Base-by-base conservation (phyloP, 1,140 invertebrate genomes). In the Bombus superbus region DNA sequence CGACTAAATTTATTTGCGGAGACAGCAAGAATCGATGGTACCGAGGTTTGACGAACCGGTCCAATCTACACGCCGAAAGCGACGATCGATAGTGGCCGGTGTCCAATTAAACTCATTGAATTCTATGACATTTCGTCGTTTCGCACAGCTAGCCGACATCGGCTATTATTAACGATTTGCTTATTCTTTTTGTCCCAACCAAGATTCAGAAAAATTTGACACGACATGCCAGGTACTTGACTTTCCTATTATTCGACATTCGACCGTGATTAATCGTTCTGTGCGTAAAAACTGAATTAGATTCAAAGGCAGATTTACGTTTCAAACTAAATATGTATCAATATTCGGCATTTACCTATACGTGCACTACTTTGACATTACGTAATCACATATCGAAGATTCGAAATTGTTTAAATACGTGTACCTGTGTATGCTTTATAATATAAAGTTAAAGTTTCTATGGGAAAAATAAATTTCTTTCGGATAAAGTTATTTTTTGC, bases 71-170 rank as follows among this genome's bases (percentile, higher is more conserved):
- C 13, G 15, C 15, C 13, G n/a, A 44, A 73, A 73, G 71, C 42
- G 5, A 40, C 71, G 71, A 73, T 73, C 71, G 71, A 73, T 72
- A 44, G 28, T n/a, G 42, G 42, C 9, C 28, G 28, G 15, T 42
- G 40, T 73, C 42, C 71, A 73, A 73, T 73, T 73, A 47, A 73
- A 73, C 44, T 73, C 42, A 10, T 73, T 28, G 42, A 44, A 47
- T 73, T 73, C 11, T 40, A 44, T 44, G 71, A 73, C 42, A 73
- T 73, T 73, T 73, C n/a, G 4, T n/a, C 71, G n/a, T 73, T 73
- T 22, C 42, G n/a, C 28, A 28, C 13, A n/a, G 40, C n/a, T 32
- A 44, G 28, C 9, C n/a, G 15, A 22, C 71, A 32, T n/a, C n/a
- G 2, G 4, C 42, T 32, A 32, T 73, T 47, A 73, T 44, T 44